phyloP scores from a whole-genome alignment of 2,113 vertebrate species.

The Lasiurus cinereus region DNA sequence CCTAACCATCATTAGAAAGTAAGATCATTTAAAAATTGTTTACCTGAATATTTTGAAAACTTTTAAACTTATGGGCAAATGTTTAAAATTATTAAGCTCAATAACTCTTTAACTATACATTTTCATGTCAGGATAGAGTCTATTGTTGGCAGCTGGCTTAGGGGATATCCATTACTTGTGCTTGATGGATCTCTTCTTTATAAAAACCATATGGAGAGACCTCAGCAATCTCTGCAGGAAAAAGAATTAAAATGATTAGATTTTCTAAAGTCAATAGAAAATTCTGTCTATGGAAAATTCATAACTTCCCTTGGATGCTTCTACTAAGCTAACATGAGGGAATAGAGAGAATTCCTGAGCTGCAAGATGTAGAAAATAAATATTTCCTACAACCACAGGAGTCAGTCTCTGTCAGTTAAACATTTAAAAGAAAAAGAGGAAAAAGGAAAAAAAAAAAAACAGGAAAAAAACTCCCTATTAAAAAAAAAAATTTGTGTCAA shows the following conservation, averaged over 20 bases:
- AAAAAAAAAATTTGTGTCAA: neutral
- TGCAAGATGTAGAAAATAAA: neutral
- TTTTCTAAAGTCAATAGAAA: conserved; percentile 20
- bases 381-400: neutral
- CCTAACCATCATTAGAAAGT: neutral
- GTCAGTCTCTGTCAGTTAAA: neutral
- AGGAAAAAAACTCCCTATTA: neutral
- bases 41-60: neutral
- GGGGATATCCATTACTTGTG: neutral
- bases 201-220: neutral
- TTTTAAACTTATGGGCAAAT: neutral
- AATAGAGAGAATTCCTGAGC: neutral
- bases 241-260: neutral
- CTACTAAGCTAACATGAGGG: neutral
- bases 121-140: neutral
- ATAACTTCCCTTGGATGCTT: conserved; percentile 28
- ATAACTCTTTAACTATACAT: neutral
- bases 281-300: neutral
- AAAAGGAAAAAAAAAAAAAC: neutral
- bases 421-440: neutral
- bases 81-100: conserved; percentile 11
- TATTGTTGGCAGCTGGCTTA: neutral
- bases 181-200: neutral
- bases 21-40: neutral
- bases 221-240: neutral